These are phyloP conservation scores for Phortica okadai DNA, from an alignment of 2,888 invertebrate species.

Conservation along the genomic window DNA sequence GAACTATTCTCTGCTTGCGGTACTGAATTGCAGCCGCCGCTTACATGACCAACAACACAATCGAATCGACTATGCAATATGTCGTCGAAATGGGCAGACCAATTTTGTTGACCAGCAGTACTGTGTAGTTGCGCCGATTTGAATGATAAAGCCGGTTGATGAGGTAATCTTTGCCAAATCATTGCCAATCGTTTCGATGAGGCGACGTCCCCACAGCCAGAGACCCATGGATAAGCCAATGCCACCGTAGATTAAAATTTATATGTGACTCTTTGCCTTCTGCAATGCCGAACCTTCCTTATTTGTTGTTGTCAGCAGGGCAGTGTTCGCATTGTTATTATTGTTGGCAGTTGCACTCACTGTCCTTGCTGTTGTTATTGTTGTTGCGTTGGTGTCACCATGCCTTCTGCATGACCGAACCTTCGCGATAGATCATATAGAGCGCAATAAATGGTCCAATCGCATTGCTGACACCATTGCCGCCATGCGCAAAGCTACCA, in stretches of 20 bases:
- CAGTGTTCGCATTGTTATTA: too few relatives aligned
- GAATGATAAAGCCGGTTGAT: too few relatives aligned
- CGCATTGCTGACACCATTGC: conserved; percentile 99
- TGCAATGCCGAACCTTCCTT: too few relatives aligned
- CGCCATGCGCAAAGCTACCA: conserved; percentile 99
- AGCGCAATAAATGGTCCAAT: conserved; percentile 97
- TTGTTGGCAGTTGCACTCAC: too few relatives aligned
- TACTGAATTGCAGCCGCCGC: conserved; percentile 62
- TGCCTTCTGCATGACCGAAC: conserved; percentile 88
- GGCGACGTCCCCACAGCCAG: conserved; percentile 97
- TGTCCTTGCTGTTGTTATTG: too few relatives aligned
- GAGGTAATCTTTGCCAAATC: too few relatives aligned
- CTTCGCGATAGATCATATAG: conserved; percentile 93
- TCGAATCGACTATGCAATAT: too few relatives aligned
- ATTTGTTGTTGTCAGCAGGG: too few relatives aligned
- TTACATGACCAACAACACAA: conserved; percentile 95
- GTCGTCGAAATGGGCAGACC: too few relatives aligned
- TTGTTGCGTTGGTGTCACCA: too few relatives aligned
- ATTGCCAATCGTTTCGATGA: conserved; percentile 99
- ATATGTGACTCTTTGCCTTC: conserved; percentile 93
- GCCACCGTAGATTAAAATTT: conserved; percentile 95
- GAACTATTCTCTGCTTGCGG: background rate
- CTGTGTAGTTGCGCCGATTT: too few relatives aligned
- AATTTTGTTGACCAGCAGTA: too few relatives aligned
- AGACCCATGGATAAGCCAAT: conserved; percentile 96